Conservation (phyloP, 2,113 vertebrate genomes). For the Ariopsis seemanni region DNA sequence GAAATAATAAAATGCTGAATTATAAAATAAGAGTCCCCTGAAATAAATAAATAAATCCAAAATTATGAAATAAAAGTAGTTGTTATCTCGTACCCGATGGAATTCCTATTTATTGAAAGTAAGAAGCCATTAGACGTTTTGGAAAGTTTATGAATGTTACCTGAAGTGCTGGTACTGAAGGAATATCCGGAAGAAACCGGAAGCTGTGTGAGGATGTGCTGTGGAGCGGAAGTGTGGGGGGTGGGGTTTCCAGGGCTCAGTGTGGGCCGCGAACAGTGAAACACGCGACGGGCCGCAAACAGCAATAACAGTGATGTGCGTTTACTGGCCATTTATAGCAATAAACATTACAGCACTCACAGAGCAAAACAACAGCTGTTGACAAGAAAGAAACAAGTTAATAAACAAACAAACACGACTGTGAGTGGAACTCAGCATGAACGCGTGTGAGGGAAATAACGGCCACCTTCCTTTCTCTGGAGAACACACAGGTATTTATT, state of each 20-base stretch:
- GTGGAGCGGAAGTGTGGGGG: background rate
- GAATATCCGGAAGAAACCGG: background rate
- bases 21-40: no score
- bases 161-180: slow-evolving; percentile 23
- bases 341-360: background rate
- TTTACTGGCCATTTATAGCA: slow-evolving; percentile 13
- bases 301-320: background rate
- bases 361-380: background rate
- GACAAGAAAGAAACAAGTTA: background rate
- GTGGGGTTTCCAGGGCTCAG: background rate
- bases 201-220: background rate
- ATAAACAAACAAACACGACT: background rate
- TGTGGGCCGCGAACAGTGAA: background rate
- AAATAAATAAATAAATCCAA: no score
- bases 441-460: background rate
- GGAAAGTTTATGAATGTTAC: slow-evolving; percentile 13
- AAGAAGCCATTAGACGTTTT: background rate
- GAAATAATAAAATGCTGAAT: no score
- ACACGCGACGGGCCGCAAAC: background rate
- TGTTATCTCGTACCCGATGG: background rate
- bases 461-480: background rate
- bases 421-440: background rate
- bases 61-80: no score
- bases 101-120: background rate
- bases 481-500: no score